Base-by-base conservation (phyloP, 2,797 vertebrate species). In the Lindbergichthys nudifrons region DNA sequence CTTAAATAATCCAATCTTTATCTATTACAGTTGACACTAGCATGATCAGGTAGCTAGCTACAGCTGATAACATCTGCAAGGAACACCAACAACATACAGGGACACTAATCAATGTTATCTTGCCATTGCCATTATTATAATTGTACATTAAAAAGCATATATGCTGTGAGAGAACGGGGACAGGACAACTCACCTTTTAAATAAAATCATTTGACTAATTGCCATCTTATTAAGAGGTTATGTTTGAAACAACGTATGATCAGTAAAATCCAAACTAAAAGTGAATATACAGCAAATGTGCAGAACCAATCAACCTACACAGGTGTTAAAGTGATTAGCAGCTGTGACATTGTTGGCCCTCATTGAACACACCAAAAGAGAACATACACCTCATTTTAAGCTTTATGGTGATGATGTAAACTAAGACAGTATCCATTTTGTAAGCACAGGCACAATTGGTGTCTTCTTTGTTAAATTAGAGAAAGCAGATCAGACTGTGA, bases 391-490 rank as follows among this genome's bases (percentile, higher is more conserved):
- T 46, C 11, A 57, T 46, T 58, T 51, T 10, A 46, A 54, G 32
- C 18, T 48, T 45, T 13, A 16, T 36, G 4, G 48, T 57, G 21
- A 69, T 23, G 48, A 18, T 56, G 42, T 42, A n/a, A 13, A 61
- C 61, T 46, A 36, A 41, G 21, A n/a, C 51, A 5, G 32, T 41
- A 59, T 21, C 15, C 19, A 54, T 63, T 58, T 36, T 45, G n/a
- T 0, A 26, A 73, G 42, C 59, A 39, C n/a, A 16, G n/a, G 51
- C 26, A 42, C 21, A 43, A 56, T 58, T 48, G 42, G 21, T 12
- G 57, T 50, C 18, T 63, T 26, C 45, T 65, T 62, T 56, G 42
- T 63, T 18, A 66, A 68, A 62, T 46, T 9, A 53, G n/a, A 53
- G 42, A 36, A 23, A 46, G 69, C 52, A 26, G 30, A 51, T n/a